phyloP scores from a whole-genome alignment of 2,797 vertebrate species.

The Takifugu ocellatus region DNA sequence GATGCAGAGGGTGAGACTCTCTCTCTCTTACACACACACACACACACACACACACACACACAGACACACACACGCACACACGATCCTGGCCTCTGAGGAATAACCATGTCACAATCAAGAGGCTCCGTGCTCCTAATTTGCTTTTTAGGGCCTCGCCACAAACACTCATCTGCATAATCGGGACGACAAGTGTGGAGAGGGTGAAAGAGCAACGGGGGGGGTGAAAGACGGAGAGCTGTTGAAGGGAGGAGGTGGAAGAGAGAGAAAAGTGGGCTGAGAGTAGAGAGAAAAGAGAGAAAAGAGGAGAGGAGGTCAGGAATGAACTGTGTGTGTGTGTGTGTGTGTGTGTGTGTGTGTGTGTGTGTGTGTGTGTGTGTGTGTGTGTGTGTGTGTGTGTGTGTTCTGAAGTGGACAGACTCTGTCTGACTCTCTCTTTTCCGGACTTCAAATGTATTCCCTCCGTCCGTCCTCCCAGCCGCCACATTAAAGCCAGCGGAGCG shows the following conservation, averaged over 20 bases:
- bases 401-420: conserved; percentile 45
- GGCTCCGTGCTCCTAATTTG: conserved; percentile 73
- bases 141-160: conserved; percentile 71
- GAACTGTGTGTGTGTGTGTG: conserved; percentile 6
- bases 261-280: conserved; percentile 1
- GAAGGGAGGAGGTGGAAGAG: conserved; percentile 18
- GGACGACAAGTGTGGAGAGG: conserved; percentile 81
- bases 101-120: conserved; percentile 74
- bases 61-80: conserved; percentile 28
- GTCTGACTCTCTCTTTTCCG: conserved; percentile 16
- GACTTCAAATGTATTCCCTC: conserved; percentile 15
- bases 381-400: conserved; percentile 22
- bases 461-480: conserved; percentile 13
- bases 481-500: conserved; percentile 40
- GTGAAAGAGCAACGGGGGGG: conserved; percentile 53
- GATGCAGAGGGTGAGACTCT: no score
- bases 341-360: conserved; percentile 18
- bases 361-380: conserved; percentile 8
- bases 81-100: conserved; percentile 68
- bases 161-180: conserved; percentile 80
- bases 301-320: neutral
- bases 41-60: conserved; percentile 5
- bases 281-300: conserved; percentile 22
- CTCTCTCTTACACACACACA: conserved; percentile 5
- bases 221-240: conserved; percentile 4